Evolutionary conservation across 2,888 invertebrate genomes (phyloP), one percentile per base, ranked within the genome.

Genomic region (Platypus cylindrus): DNA sequence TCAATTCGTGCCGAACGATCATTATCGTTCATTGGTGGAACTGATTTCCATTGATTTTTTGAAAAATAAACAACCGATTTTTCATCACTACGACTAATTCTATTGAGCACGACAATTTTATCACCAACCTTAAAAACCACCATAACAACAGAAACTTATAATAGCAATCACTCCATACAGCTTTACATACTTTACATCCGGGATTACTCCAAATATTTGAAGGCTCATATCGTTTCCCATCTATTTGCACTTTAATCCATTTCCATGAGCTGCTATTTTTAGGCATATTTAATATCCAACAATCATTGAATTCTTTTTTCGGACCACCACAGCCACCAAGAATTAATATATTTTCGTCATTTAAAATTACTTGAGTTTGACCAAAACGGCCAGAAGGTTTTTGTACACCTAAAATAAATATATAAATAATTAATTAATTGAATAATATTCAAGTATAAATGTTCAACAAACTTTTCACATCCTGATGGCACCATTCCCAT

Each of bases 131-230:
- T 34, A 30, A 49, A 57, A 16, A 17, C n/a, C n/a, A n/a, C 36
- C 42, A 31, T 30, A n/a, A n/a, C n/a, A n/a, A n/a, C n/a, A n/a
- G n/a, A n/a, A n/a, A n/a, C n/a, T n/a, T n/a, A n/a, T n/a, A n/a
- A n/a, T n/a, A n/a, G n/a, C n/a, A n/a, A n/a, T n/a, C n/a, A n/a
- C n/a, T n/a, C n/a, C n/a, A n/a, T n/a, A n/a, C n/a, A n/a, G n/a
- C n/a, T n/a, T n/a, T n/a, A n/a, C 26, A 52, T 61, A 78, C 78
- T 63, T 72, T 78, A 60, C 90, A 90, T 31, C 86, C 89, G 35
- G 90, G 89, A 65, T 91, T 89, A 58, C 89, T 90, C 87, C 91
- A 91, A 55, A 91, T 78, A 54, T 86, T 83, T 1, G 81, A 77
- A 15, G 91, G 82, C 25, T 81, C 79, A 69, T 78, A 78, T 51